Conservation (phyloP, 1,140 invertebrate species). For the Eriosoma lanigerum region DNA sequence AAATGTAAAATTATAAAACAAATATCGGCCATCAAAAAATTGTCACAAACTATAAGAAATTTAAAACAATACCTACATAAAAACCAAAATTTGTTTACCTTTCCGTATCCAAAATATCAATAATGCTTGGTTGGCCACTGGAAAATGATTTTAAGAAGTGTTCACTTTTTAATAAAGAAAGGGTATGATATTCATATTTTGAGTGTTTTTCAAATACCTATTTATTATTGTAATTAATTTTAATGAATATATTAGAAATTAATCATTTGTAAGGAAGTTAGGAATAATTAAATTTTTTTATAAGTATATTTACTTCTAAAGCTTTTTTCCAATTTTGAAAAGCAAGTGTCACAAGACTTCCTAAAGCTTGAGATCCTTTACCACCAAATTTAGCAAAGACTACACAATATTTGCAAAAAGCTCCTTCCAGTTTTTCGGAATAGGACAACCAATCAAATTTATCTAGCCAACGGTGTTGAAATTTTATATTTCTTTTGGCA, state of each 20-base stretch:
- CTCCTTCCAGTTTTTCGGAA: neutral
- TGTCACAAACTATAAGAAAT: too few relatives aligned
- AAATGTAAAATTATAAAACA: neutral
- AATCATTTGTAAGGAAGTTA: neutral
- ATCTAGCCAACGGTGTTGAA: neutral
- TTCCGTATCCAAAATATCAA: neutral
- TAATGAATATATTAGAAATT: too few relatives aligned
- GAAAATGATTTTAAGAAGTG: neutral
- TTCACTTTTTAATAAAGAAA: neutral
- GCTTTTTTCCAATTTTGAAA: constrained; percentile 2
- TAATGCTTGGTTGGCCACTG: neutral
- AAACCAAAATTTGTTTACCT: too few relatives aligned
- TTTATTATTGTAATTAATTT: neutral
- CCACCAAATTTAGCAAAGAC: constrained; percentile 2
- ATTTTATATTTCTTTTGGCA: neutral
- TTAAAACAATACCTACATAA: too few relatives aligned
- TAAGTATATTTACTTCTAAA: constrained; percentile 4
- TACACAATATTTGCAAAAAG: constrained; percentile 6
- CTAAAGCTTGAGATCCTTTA: neutral
- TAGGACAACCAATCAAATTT: neutral
- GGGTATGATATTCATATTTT: neutral
- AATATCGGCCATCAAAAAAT: too few relatives aligned
- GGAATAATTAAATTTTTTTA: neutral
- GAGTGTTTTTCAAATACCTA: neutral
- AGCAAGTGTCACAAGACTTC: neutral